Base-by-base conservation (phyloP, 2,113 vertebrate species). In the Xiphophorus maculatus region DNA sequence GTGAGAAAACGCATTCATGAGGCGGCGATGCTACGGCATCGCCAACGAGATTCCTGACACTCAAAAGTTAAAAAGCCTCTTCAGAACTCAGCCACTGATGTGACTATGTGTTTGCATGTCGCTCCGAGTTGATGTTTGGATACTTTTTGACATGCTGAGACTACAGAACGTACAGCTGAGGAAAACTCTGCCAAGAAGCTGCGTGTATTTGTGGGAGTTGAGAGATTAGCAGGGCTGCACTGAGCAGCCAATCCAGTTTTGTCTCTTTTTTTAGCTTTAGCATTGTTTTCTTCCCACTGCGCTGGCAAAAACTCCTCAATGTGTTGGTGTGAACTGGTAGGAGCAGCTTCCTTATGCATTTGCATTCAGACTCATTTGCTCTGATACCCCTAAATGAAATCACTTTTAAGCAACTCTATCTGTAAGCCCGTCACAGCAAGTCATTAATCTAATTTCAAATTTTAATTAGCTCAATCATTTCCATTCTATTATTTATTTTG, bases 11-110 rank as follows among this genome's bases (percentile, higher is more conserved):
- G 73, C 66, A 79, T 84, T 82, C 67, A 67, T 72, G 85, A 89
- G 83, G 77, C 72, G 66, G 67, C 79, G 83, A 91, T 89, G 80
- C 80, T 79, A 82, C 81, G 73, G 84, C 75, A 84, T 89, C 63
- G 37, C 63, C 77, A 84, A 81, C 83, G 86, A 88, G 81, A 80
- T 73, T 77, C 75, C 30, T 42, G 77, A 84, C 29, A 66, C 83
- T 84, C 69, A 42, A 81, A 69, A 66, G 72, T 81, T 88, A 48
- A 85, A 83, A 88, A 71, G 63, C 54, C 67, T 77, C 63, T 72
- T 17, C 37, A 73, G 71, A 62, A 75, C 69, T 79, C 33, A 13
- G 19, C 58, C 40, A 60, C 32, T 29, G 28, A 84, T 37, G 73
- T 14, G 29, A 40, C 66, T 14, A 22, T 60, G 33, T 72, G 80